These are phyloP conservation scores for Pelagia noctiluca DNA, from an alignment of 30 jellyfish, hydroid and myxozoan genomes.

Conservation along the genomic window DNA sequence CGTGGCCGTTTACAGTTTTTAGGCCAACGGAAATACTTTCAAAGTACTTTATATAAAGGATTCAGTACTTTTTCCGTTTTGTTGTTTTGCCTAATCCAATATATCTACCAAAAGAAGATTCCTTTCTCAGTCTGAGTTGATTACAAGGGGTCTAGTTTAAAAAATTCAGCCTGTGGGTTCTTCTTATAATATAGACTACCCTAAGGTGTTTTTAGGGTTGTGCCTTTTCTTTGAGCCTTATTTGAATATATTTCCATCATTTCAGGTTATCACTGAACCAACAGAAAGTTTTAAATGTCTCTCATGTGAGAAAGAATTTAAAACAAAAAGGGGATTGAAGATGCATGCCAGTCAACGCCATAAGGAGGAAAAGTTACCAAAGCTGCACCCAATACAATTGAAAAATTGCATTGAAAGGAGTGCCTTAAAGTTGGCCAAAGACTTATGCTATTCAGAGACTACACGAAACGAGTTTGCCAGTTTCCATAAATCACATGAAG, in stretches of 20 bases:
- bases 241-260: background rate
- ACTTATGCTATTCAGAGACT: constrained; percentile 38
- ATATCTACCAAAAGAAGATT: too few species aligned
- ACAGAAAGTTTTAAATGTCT: constrained; percentile 18
- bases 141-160: too few species aligned
- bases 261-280: constrained; percentile 29
- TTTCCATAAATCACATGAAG: background rate
- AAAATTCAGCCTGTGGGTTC: too few species aligned
- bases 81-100: too few species aligned
- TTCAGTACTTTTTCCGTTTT: too few species aligned
- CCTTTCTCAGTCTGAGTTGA: too few species aligned
- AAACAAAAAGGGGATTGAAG: constrained; percentile 53
- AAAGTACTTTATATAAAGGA: too few species aligned
- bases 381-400: constrained; percentile 63
- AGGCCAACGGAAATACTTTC: too few species aligned
- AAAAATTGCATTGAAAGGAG: constrained; percentile 29
- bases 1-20: too few species aligned
- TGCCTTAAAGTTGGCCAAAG: constrained; percentile 33
- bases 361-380: constrained; percentile 28
- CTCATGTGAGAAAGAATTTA: constrained; percentile 17
- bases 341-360: constrained; percentile 33
- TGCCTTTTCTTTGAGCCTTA: background rate
- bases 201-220: too few species aligned
- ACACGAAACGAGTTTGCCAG: constrained; percentile 15
- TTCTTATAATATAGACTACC: too few species aligned